Evolutionary conservation across 2,113 vertebrate genomes (phyloP), one percentile per base, ranked within the genome.

Genomic region (Melanerpes aurifrons): DNA sequence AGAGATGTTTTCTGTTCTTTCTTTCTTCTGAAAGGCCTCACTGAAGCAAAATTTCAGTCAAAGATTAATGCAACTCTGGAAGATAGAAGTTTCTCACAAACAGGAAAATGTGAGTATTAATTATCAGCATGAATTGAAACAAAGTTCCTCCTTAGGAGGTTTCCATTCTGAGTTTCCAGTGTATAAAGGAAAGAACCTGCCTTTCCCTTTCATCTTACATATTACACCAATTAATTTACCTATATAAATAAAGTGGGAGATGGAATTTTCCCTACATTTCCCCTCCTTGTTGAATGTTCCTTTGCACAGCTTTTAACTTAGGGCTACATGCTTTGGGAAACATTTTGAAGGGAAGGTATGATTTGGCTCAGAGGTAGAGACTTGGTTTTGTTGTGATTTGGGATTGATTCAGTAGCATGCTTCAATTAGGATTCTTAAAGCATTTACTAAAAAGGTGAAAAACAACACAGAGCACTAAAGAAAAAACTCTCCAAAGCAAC

Each of bases 1-100:
- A 70, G 43, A 90, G 64, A 20, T 32, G 11, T 89, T 95, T 91
- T 82, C 56, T 85, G 14, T 85, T 91, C 58, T 89, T 22, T 92
- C 69, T 91, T 75, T 54, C 93, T 92, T 96, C 85, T 90, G 68
- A 72, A 82, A 97, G 57, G 82, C 81, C 5, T 21, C 12, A 16
- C 10, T 93, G 82, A 92, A 96, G 78, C 29, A 91, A 89, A 96
- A 95, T 79, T 91, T 89, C 74, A 93, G 79, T 74, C 48, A 71
- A 94, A 94, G 89, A 97, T 94, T 95, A 97, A 96, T 90, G 75
- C 85, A 79, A 63, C 72, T 93, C 73, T 93, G 85, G 62, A 88
- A 35, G 37, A 95, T 77, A 84, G 78, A 96, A 90, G 70, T 75
- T 87, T 81, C 94, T 92, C 92, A 96, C 78, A 93, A 92, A 86